Conservation (phyloP, 2,888 invertebrate species). For the Mylabris sibirica region DNA sequence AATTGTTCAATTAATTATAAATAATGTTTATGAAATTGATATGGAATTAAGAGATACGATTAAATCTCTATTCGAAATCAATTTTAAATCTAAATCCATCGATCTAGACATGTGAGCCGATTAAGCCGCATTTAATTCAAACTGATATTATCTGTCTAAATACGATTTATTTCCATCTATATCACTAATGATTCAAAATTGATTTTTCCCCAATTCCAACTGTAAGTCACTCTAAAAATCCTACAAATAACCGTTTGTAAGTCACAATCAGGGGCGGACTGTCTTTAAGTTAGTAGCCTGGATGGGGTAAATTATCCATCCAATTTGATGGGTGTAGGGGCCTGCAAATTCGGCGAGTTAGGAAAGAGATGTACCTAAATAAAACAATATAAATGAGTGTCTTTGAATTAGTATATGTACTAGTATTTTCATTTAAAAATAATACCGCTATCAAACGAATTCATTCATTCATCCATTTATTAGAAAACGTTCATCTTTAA, state of each 20-base stretch:
- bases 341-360: too few relatives aligned
- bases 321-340: too few relatives aligned
- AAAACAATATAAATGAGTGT: too few relatives aligned
- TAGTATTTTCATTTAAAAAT: neutral
- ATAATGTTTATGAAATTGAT: neutral
- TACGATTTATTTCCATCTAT: neutral
- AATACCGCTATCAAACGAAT: neutral
- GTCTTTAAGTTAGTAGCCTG: too few relatives aligned
- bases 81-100: neutral
- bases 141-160: neutral
- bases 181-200: too few relatives aligned
- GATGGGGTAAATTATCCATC: too few relatives aligned
- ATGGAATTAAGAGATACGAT: neutral
- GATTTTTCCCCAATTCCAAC: too few relatives aligned
- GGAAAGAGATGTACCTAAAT: too few relatives aligned
- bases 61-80: neutral
- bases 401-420: too few relatives aligned
- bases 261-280: too few relatives aligned
- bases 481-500: neutral
- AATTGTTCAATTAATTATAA: conserved; percentile 6
- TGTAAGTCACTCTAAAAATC: too few relatives aligned
- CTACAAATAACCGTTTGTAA: too few relatives aligned
- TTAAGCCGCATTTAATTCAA: neutral
- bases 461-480: neutral
- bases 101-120: neutral